Evolutionary conservation across 2,113 vertebrate species (phyloP), one percentile per base, ranked within the genome.

Genomic region (Neodon shergylaensis): DNA sequence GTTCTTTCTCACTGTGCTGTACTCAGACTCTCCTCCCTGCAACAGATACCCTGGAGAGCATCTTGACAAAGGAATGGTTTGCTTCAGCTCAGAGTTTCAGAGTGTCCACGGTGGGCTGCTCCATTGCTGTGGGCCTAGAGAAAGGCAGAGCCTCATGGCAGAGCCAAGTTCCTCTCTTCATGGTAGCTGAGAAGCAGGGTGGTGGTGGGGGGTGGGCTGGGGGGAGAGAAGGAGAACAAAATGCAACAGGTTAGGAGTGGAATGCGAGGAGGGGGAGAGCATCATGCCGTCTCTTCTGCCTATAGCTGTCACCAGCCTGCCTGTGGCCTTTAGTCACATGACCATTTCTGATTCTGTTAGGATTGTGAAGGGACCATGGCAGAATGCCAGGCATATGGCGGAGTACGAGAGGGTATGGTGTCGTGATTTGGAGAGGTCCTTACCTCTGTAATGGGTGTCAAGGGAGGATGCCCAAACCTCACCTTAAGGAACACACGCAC

Each of bases 151-250:
- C 49, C 31, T 52, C 31, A 36, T 22, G 52, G 79, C 52, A 61
- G 52, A 52, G 47, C 47, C 77, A 52, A 52, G 47, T 28, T 78
- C 47, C 14, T 33, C 47, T 9, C 47, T 79, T 79, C 17, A 36
- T 19, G 17, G 47, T 79, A 79, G 77, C 8, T 52, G 77, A 79
- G 77, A n/a, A n/a, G 36, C 6, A 58, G 54, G 54, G 54, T 58
- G 54, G 54, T 1, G 17, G 5, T 6, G 17, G 54, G 17, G 17
- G 17, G 16, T 17, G 4, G 4, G 16, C 5, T 5, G 17, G 17
- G 3, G 28, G 28, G 44, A 28, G 28, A 9, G 79, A 39, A 5
- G 28, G 24, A 42, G n/a, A 58, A 17, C 42, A 63, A 39, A 42
- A 42, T 31, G n/a, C n/a, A 26, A 8, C 24, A 42, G 14, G 13